Conservation (phyloP, 2,888 invertebrate genomes). For the Hydraecia micacea region DNA sequence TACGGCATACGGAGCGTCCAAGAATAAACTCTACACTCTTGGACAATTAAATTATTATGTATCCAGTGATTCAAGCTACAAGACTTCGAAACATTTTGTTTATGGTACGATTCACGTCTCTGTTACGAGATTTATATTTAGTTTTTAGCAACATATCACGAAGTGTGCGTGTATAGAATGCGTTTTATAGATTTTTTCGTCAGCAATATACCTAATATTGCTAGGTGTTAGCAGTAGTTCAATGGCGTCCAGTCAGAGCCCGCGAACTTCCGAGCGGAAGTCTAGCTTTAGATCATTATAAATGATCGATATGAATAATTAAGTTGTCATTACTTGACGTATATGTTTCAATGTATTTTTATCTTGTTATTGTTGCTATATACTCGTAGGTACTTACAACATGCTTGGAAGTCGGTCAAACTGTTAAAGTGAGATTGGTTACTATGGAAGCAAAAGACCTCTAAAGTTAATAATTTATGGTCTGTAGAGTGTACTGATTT, state of each 20-base stretch:
- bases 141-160: constrained; percentile 16
- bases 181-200: neutral
- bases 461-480: neutral
- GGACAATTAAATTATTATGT: constrained; percentile 62
- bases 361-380: constrained; percentile 27
- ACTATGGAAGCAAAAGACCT: constrained; percentile 14
- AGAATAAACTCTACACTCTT: constrained; percentile 60
- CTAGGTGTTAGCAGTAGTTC: constrained; percentile 46
- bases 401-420: constrained; percentile 32
- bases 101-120: constrained; percentile 35
- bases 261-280: constrained; percentile 63
- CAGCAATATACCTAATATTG: neutral
- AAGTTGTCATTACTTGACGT: constrained; percentile 51
- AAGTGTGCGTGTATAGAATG: constrained; percentile 8
- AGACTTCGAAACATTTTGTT: constrained; percentile 52
- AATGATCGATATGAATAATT: constrained; percentile 65
- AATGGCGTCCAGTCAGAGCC: constrained; percentile 52
- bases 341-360: constrained; percentile 41
- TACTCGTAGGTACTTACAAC: constrained; percentile 8
- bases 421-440: constrained; percentile 4
- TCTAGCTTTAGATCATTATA: constrained; percentile 53
- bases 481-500: neutral
- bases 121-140: constrained; percentile 36
- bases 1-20: constrained; percentile 58
- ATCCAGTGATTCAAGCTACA: constrained; percentile 54